Base-by-base conservation (phyloP, 2,797 vertebrate genomes). In the Ptychobarbus kaznakovi region DNA sequence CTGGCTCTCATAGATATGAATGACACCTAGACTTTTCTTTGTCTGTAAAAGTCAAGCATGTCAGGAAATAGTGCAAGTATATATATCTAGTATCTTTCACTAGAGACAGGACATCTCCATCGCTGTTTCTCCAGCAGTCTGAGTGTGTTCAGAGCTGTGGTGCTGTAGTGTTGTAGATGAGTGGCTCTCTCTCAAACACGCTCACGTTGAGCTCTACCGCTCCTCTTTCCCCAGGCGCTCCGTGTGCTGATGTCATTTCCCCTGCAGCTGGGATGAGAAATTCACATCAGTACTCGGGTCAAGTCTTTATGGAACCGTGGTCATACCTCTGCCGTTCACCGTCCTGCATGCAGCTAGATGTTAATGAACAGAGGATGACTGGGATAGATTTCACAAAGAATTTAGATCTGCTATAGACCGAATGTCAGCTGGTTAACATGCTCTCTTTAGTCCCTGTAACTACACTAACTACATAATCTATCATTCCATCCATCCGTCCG, bases 211-310 rank as follows among this genome's bases (percentile, higher is more conserved):
- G 86, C 65, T 72, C 80, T 80, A 82, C 75, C 51, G 86, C 82
- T 42, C 56, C 56, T 79, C 58, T 86, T 84, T 85, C 80, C 84
- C 86, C 74, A 84, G 78, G 82, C 69, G 22, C 49, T 78, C 58
- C 18, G 28, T 78, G 77, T 83, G 86, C 86, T 81, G 84, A 87
- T 88, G 89, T 88, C 87, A 90, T 81, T 85, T 90, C 63, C 86
- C 89, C 89, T 87, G 76, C 84, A 90, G 88, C 86, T 85, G 82
- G 86, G 86, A 87, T 56, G 75, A 85, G 80, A 86, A 87, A 85
- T 80, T 78, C 84, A 86, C 87, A 90, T 82, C 84, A 74, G 85
- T 85, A 84, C 89, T 87, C 65, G 80, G 86, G 87, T 89, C 51
- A 87, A 89, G 77, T 85, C 75, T 83, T 69, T 77, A 82, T 82